These are phyloP conservation scores for Melitaea athalia DNA, from an alignment of 2,888 invertebrate genomes.

Conservation along the genomic window DNA sequence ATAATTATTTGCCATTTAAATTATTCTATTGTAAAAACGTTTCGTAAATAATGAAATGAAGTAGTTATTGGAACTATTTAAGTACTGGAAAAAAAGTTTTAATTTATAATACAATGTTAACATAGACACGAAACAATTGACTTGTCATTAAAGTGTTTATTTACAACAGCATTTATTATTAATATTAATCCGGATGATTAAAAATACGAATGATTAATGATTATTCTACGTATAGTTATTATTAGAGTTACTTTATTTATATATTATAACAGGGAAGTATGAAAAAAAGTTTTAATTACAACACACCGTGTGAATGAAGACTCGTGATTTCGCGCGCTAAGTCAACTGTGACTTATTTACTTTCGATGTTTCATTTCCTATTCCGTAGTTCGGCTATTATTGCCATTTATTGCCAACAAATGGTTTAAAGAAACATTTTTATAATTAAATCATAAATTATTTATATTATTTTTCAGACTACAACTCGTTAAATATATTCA, in stretches of 20 bases:
- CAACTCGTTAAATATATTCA: too few relatives aligned
- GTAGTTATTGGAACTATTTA: slow-evolving; percentile 3
- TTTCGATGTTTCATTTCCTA: slow-evolving; percentile 47
- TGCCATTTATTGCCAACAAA: neutral
- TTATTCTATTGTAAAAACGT: neutral
- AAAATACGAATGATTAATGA: neutral
- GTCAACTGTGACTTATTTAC: slow-evolving; percentile 45
- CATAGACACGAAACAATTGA: neutral
- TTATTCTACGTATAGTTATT: neutral
- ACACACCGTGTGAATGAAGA: slow-evolving; percentile 28
- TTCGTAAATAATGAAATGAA: neutral
- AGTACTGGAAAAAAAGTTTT: neutral
- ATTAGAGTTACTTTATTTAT: neutral
- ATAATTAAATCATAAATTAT: too few relatives aligned
- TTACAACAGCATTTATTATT: neutral
- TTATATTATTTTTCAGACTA: too few relatives aligned
- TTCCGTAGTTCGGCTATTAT: slow-evolving; percentile 38
- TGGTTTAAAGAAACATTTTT: too few relatives aligned
- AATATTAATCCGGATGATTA: neutral
- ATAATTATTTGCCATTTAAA: slow-evolving; percentile 1
- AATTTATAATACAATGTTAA: neutral
- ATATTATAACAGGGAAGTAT: slow-evolving; percentile 12
- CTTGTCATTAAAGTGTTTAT: slow-evolving; percentile 1
- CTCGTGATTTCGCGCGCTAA: slow-evolving; percentile 42
- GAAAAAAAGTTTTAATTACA: slow-evolving; percentile 11